Percentiles rank a stretch among this genome's conserved stretches.
Conservation (phyloP, 1,140 invertebrate genomes). For the Brachionus rubens region DNA sequence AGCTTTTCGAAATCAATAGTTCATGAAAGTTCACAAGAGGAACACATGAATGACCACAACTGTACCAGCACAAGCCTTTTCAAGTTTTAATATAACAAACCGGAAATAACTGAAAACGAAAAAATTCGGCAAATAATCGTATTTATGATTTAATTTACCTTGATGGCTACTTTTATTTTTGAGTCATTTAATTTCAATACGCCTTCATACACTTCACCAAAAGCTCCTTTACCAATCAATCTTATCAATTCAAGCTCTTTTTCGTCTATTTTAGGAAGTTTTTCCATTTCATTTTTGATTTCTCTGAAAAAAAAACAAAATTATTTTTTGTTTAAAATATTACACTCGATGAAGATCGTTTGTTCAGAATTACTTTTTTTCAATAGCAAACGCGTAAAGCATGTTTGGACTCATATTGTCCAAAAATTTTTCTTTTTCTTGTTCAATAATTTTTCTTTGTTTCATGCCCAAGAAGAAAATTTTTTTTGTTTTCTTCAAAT, state of each 20-base stretch:
- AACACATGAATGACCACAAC: too few relatives aligned
- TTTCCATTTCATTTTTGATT: slow-evolving; percentile 16
- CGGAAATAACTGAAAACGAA: too few relatives aligned
- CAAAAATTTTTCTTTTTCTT: slow-evolving; percentile 32
- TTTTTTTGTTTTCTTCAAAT: not conserved
- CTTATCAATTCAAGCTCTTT: slow-evolving; percentile 10
- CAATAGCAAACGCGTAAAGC: slow-evolving; percentile 3
- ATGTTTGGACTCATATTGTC: slow-evolving; percentile 32
- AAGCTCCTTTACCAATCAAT: slow-evolving; percentile 36
- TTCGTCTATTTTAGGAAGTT: not conserved
- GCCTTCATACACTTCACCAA: slow-evolving; percentile 41
- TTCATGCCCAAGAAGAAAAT: not conserved
- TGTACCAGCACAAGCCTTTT: too few relatives aligned
- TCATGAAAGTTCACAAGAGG: too few relatives aligned
- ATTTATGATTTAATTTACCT: not conserved
- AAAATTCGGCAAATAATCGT: too few relatives aligned
- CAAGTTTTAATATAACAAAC: too few relatives aligned
- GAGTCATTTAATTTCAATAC: not conserved
- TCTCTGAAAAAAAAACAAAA: slow-evolving; percentile 8
- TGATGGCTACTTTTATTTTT: not conserved
- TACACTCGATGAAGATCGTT: too few relatives aligned
- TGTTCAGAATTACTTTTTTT: slow-evolving; percentile 18
- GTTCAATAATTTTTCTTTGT: not conserved
- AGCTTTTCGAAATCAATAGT: too few relatives aligned
- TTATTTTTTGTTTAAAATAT: not conserved